A percentile compares a stretch with the other conserved stretches of the same genome.
Conservation (phyloP, 2,888 invertebrate species). For the Tetragonula carbonaria region DNA sequence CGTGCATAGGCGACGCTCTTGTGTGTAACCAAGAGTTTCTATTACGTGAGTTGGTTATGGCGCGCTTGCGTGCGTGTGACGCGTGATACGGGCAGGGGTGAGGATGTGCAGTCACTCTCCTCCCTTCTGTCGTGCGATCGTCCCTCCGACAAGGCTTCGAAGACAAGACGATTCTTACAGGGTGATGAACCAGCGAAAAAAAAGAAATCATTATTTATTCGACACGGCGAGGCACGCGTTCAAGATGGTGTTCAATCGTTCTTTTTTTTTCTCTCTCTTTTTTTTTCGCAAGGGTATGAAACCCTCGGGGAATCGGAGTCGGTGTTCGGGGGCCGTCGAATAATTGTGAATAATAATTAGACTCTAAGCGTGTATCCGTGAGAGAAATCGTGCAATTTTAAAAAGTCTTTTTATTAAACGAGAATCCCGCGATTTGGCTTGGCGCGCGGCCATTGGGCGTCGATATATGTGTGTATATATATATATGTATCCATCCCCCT, state of each 20-base stretch:
- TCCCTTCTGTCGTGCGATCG: neutral
- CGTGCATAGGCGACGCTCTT: constrained; percentile 51
- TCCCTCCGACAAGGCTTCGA: constrained; percentile 9
- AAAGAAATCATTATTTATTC: constrained; percentile 5
- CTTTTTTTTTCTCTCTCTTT: too few relatives aligned
- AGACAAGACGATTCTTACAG: constrained; percentile 35
- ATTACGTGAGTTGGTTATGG: constrained; percentile 36
- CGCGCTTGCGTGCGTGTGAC: too few relatives aligned
- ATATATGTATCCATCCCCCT: too few relatives aligned
- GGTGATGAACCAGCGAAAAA: neutral
- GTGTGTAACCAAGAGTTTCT: constrained; percentile 47
- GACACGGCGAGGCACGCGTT: neutral
- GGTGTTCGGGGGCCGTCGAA: constrained; percentile 33
- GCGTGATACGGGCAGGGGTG: neutral
- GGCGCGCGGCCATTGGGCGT: constrained; percentile 45
- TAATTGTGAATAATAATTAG: neutral
- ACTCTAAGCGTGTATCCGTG: constrained; percentile 45
- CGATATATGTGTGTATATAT: neutral
- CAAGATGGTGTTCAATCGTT: neutral
- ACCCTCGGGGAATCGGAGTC: constrained; percentile 28
- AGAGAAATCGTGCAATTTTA: constrained; percentile 65
- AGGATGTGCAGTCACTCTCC: neutral
- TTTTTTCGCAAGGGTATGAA: constrained; percentile 43
- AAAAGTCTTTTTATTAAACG: constrained; percentile 44
- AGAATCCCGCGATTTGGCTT: constrained; percentile 27